These are phyloP conservation scores for Macquaria australasica DNA, from an alignment of 2,113 vertebrate genomes.

Conservation along the genomic window DNA sequence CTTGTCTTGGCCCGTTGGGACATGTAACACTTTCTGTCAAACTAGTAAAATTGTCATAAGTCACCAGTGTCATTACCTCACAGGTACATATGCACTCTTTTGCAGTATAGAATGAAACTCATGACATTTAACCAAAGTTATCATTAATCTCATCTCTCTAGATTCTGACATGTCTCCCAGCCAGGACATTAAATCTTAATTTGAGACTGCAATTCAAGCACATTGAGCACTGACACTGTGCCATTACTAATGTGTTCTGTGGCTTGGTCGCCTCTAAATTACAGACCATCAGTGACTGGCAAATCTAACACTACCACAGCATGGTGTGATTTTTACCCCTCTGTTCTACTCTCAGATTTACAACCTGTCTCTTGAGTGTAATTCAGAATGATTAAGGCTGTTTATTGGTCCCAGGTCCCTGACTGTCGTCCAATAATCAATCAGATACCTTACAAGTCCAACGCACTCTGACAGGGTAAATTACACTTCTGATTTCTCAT, in stretches of 20 bases:
- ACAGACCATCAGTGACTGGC: conserved; percentile 31
- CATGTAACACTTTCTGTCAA: neutral
- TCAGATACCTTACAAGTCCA: conserved; percentile 43
- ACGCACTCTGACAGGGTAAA: conserved; percentile 45
- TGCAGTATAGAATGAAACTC: neutral
- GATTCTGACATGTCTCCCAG: conserved; percentile 43
- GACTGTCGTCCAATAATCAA: conserved; percentile 55
- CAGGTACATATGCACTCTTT: neutral
- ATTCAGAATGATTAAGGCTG: conserved; percentile 61
- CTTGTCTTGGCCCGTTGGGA: neutral
- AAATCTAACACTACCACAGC: conserved; percentile 40
- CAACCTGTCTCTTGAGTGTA: conserved; percentile 51
- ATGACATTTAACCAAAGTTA: conserved; percentile 32
- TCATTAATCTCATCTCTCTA: conserved; percentile 30
- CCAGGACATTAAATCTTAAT: conserved; percentile 56
- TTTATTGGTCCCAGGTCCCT: conserved; percentile 60
- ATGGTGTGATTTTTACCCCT: conserved; percentile 21
- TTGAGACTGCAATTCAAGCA: conserved; percentile 44
- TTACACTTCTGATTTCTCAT: conserved; percentile 51
- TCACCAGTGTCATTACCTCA: conserved; percentile 10
- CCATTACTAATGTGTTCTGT: conserved; percentile 58
- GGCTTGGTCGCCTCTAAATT: conserved; percentile 53
- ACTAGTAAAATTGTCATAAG: neutral
- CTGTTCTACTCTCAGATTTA: conserved; percentile 56
- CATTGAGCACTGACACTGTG: conserved; percentile 25